Percentiles rank a stretch among this genome's conserved stretches.
Conservation (phyloP, 1,140 invertebrate species). For the Drosophila willistoni region DNA sequence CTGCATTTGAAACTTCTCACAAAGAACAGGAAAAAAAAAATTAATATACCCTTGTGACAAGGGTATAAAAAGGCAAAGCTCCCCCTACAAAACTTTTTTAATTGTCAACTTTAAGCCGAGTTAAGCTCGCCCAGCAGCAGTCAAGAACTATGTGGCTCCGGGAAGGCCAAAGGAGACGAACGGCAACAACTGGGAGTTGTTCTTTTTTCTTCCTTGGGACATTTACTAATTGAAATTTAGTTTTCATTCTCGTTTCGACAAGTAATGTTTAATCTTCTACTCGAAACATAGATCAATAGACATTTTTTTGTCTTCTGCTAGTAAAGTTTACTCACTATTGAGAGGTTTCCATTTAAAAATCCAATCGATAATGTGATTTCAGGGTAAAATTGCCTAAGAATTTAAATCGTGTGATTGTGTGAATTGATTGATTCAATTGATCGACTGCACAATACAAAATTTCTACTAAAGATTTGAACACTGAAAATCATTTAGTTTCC, state of each 20-base stretch:
- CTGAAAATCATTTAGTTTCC: no score
- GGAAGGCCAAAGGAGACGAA: background rate
- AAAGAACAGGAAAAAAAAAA: conserved; percentile 15
- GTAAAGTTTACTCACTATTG: conserved; percentile 8
- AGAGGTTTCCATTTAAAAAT: background rate
- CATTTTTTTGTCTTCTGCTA: background rate
- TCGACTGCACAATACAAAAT: no score
- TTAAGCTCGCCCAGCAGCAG: conserved; percentile 27
- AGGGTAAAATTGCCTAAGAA: background rate
- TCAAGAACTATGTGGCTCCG: background rate
- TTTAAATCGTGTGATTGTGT: background rate
- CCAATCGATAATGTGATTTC: background rate
- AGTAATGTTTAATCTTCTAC: background rate
- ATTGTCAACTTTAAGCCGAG: conserved; percentile 77
- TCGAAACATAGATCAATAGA: background rate
- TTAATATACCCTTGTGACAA: conserved; percentile 24
- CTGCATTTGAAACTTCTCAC: conserved; percentile 28
- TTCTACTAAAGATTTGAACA: no score
- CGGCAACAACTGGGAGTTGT: conserved; percentile 1
- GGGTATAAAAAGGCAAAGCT: conserved; percentile 36
- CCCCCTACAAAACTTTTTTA: conserved; percentile 64
- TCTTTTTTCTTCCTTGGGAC: conserved; percentile 22
- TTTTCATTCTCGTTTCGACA: conserved; percentile 24
- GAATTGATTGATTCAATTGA: background rate
- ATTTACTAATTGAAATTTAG: conserved; percentile 70